phyloP scores from a whole-genome alignment of 2,113 vertebrate genomes.

The Oceanites oceanicus region DNA sequence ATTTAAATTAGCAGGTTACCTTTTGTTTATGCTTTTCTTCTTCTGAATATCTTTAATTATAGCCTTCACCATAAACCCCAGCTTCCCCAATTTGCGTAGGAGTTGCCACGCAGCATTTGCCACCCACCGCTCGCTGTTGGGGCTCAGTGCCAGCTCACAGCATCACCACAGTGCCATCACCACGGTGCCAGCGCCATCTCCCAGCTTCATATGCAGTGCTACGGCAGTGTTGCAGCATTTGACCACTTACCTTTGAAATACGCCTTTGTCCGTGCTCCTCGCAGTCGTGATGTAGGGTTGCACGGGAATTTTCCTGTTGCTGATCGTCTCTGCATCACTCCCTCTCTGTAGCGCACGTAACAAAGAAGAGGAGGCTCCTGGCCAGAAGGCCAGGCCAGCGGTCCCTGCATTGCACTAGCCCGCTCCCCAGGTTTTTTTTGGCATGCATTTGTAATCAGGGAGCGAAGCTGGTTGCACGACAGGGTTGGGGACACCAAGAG shows the following conservation, averaged over 20 bases:
- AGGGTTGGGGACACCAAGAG: background rate
- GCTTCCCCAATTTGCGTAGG: background rate
- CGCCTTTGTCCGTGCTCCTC: background rate
- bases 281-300: accelerated
- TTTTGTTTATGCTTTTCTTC: background rate
- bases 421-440: accelerated
- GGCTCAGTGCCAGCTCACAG: background rate
- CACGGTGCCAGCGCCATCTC: background rate
- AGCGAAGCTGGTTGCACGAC: background rate
- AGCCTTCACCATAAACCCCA: background rate
- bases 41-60: background rate
- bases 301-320: background rate
- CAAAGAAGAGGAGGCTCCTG: background rate
- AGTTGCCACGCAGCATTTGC: background rate
- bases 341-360: accelerated
- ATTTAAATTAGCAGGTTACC: constrained; percentile 1
- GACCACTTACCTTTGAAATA: background rate
- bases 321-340: accelerated
- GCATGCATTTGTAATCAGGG: background rate
- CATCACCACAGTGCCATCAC: background rate
- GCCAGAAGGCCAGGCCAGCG: background rate
- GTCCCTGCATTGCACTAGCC: background rate
- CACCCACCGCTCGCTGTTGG: background rate
- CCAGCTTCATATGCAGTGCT: background rate
- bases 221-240: accelerated